phyloP scores from a whole-genome alignment of 2,113 vertebrate species.

The Pavo muticus region DNA sequence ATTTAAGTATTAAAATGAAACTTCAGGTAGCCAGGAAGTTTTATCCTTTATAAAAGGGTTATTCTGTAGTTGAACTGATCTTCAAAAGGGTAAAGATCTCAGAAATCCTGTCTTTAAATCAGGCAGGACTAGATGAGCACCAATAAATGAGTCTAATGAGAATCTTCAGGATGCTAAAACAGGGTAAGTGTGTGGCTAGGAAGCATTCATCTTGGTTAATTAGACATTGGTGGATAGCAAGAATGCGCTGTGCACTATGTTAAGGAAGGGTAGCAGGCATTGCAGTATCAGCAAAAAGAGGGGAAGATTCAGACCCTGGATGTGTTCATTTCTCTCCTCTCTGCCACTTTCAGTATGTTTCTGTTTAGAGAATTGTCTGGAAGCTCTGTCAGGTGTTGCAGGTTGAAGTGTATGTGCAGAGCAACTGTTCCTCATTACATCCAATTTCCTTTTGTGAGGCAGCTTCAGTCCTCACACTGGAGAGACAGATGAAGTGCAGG shows the following conservation, averaged over 20 bases:
- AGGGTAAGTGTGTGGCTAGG: not conserved
- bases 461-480: not conserved
- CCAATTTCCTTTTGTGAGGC: not conserved
- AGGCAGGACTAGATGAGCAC: not conserved
- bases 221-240: not conserved
- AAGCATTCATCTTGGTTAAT: not conserved
- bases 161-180: not conserved
- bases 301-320: not conserved
- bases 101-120: not conserved
- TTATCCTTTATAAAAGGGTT: not conserved
- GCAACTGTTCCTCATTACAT: not conserved
- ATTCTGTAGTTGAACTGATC: not conserved
- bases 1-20: not conserved
- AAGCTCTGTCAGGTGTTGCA: not conserved
- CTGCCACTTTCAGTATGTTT: not conserved
- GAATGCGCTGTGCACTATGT: too few relatives aligned
- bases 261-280: not conserved
- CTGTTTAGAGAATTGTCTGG: not conserved
- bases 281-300: not conserved
- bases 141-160: not conserved
- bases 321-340: not conserved
- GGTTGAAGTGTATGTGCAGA: not conserved
- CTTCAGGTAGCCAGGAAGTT: not conserved
- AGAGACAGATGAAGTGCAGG: not conserved
- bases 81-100: not conserved